Evolutionary conservation across 2,113 vertebrate species (phyloP).

Genomic region (Oenanthe melanoleuca): DNA sequence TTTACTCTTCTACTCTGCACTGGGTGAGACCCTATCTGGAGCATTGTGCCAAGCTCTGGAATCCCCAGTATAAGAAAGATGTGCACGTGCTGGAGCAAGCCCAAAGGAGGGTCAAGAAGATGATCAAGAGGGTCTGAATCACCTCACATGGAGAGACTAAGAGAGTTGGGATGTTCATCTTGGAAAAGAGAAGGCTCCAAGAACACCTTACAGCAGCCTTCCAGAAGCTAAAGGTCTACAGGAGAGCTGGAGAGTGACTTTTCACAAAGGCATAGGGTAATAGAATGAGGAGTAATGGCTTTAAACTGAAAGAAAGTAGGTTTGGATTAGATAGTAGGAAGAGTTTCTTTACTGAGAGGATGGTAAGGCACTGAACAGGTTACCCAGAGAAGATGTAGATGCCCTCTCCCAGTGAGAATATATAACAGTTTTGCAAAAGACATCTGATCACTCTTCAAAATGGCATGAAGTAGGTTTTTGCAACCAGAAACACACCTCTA

Average conservation of each 20-base stretch:
- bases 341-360: not conserved
- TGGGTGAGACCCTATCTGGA: not conserved
- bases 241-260: not conserved
- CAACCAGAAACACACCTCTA: not conserved
- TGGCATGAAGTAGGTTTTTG: not conserved
- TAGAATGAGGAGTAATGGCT: not conserved
- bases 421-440: not conserved
- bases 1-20: accelerated
- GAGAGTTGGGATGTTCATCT: not conserved
- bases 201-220: not conserved
- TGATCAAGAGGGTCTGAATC: not conserved
- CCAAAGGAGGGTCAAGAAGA: not conserved
- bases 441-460: not conserved
- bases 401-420: not conserved
- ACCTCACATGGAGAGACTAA: not conserved
- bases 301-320: not conserved
- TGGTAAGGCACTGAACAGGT: not conserved
- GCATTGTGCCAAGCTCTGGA: not conserved
- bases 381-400: not conserved
- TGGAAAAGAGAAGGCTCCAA: not conserved
- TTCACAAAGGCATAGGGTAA: not conserved
- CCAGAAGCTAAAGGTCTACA: not conserved
- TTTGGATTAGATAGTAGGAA: not conserved
- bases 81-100: accelerated
- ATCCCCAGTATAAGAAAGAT: accelerated